Evolutionary conservation across 2,113 vertebrate genomes (phyloP).

Genomic region (Nesoenas mayeri): DNA sequence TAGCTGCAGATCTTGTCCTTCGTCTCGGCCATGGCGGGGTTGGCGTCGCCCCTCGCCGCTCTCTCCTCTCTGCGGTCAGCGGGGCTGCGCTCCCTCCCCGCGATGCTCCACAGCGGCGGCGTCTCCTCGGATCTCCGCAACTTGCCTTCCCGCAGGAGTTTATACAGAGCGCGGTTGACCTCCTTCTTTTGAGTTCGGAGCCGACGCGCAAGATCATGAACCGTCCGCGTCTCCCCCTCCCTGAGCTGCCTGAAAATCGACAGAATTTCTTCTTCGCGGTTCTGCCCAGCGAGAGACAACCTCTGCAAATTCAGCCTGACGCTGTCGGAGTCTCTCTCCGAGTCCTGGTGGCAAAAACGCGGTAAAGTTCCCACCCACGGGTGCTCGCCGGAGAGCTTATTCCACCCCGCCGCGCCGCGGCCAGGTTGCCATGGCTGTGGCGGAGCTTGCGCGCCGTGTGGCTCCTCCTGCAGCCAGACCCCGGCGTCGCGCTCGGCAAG

Average conservation of each 20-base stretch:
- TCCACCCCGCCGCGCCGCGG: not conserved
- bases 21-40: constrained; percentile 75
- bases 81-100: not conserved
- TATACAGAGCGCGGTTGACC: constrained; percentile 83
- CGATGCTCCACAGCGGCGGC: constrained; percentile 81
- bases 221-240: constrained; percentile 66
- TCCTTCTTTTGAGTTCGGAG: constrained; percentile 79
- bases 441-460: not conserved
- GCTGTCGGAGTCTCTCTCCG: not conserved
- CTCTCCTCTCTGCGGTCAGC: not conserved
- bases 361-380: fast-evolving
- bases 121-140: constrained; percentile 54
- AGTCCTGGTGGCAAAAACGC: fast-evolving
- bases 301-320: constrained; percentile 39
- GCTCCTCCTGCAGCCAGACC: not conserved
- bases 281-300: not conserved
- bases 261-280: constrained; percentile 30
- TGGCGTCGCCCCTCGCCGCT: not conserved
- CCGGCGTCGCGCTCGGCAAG: constrained; percentile 69
- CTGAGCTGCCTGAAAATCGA: constrained; percentile 67
- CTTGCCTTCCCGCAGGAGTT: constrained; percentile 67
- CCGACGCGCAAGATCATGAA: constrained; percentile 69
- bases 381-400: not conserved
- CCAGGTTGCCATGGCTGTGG: not conserved
- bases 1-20: constrained; percentile 85